Conservation (phyloP, 2,888 invertebrate species). For the Tinea trinotella region DNA sequence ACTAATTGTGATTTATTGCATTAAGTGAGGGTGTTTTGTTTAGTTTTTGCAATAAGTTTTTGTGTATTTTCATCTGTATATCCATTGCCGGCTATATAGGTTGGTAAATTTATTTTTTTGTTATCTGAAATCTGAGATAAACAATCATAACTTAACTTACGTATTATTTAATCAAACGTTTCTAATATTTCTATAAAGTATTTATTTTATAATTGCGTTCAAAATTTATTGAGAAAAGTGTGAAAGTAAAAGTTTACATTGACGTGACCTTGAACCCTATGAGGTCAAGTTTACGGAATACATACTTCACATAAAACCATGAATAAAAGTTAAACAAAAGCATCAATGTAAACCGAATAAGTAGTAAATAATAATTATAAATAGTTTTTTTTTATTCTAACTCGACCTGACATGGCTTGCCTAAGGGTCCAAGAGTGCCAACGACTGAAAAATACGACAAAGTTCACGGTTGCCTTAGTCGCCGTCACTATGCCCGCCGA, state of each 20-base stretch:
- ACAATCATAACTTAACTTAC: no score
- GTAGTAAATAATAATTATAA: not conserved
- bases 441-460: no score
- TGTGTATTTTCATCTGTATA: not conserved
- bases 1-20: not conserved
- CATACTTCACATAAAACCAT: not conserved
- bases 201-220: no score
- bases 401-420: no score
- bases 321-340: not conserved
- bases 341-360: not conserved
- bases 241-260: not conserved
- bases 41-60: not conserved
- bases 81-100: constrained; percentile 2
- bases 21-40: not conserved
- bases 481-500: no score
- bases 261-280: not conserved
- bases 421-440: no score
- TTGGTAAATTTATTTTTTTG: not conserved
- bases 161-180: no score
- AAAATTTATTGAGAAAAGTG: no score
- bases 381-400: no score
- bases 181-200: no score
- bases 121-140: no score
- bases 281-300: constrained; percentile 4
- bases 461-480: no score